Conservation (phyloP, 2,888 invertebrate genomes). For the Clusia tigrina region DNA sequence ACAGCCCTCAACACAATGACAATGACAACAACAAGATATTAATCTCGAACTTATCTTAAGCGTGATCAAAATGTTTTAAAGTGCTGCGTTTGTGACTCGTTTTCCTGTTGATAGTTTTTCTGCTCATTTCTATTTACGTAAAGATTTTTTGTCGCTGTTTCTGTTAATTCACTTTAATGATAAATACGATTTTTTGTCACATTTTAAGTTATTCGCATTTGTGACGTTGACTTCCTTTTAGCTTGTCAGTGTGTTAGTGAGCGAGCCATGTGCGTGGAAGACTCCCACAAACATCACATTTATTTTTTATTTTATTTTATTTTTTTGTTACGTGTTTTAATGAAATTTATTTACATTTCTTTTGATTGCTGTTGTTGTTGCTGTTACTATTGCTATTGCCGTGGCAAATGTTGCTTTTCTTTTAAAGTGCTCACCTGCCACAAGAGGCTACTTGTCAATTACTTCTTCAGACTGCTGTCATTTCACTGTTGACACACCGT, state of each 20-base stretch:
- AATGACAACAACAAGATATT: conserved; percentile 13
- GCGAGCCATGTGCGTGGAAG: too few relatives aligned
- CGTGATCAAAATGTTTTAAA: conserved; percentile 10
- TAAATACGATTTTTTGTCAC: background rate
- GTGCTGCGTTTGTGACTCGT: conserved; percentile 26
- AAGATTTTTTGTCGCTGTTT: background rate
- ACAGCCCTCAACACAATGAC: conserved; percentile 9
- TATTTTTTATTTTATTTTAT: too few relatives aligned
- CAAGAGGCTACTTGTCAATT: background rate
- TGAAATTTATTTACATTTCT: too few relatives aligned
- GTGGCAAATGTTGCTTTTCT: too few relatives aligned
- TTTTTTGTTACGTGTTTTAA: too few relatives aligned
- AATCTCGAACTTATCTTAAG: background rate
- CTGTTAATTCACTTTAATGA: background rate
- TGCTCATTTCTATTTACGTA: conserved; percentile 7
- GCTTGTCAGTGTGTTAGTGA: too few relatives aligned
- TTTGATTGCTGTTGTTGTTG: too few relatives aligned
- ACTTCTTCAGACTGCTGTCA: background rate
- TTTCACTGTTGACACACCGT: conserved; percentile 6
- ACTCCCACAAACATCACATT: too few relatives aligned
- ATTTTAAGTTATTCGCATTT: too few relatives aligned
- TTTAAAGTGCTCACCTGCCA: background rate
- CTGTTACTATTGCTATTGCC: too few relatives aligned
- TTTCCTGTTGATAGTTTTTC: conserved; percentile 32
- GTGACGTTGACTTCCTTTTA: too few relatives aligned